Conservation (phyloP, 2,113 vertebrate species). For the Cyanistes caeruleus region DNA sequence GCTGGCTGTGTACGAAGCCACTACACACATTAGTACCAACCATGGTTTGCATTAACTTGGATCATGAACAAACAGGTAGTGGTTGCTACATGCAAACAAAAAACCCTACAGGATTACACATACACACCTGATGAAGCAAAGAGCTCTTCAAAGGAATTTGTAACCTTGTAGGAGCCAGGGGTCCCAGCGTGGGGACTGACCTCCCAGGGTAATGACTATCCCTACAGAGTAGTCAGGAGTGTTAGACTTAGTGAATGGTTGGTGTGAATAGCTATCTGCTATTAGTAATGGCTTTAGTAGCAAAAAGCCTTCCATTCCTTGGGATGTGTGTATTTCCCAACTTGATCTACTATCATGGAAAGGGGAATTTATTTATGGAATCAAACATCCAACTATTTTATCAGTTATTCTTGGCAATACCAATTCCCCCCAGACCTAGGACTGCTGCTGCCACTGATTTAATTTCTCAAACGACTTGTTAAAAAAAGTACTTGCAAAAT, state of each 20-base stretch:
- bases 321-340: neutral
- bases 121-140: neutral
- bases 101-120: neutral
- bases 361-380: neutral
- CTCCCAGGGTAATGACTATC: neutral
- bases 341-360: neutral
- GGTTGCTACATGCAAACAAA: neutral
- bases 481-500: neutral
- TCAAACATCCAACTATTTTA: neutral
- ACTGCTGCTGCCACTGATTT: neutral
- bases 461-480: neutral
- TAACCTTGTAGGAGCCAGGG: neutral
- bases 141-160: neutral
- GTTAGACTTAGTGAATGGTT: neutral
- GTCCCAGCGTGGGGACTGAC: neutral
- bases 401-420: neutral
- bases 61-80: neutral
- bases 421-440: neutral
- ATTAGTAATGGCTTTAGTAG: neutral
- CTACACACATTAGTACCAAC: neutral
- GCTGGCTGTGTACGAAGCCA: neutral
- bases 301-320: neutral
- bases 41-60: neutral
- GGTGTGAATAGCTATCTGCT: neutral
- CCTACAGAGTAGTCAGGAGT: neutral